These are phyloP conservation scores for Helobdella robusta DNA, from an alignment of 2,888 invertebrate genomes.

Conservation along the genomic window DNA sequence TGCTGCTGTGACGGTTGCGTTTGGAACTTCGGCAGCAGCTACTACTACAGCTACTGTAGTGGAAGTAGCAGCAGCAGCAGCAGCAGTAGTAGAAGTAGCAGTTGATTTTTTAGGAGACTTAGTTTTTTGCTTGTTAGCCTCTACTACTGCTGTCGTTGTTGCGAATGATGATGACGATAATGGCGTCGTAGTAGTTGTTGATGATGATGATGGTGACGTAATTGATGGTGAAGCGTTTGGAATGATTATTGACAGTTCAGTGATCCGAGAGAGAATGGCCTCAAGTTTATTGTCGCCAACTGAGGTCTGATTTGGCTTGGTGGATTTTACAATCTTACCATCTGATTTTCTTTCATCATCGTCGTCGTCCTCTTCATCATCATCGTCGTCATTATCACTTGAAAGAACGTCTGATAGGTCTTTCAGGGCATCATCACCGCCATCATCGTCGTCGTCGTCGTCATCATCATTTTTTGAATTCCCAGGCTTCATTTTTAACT, in stretches of 20 bases:
- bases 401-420: not conserved
- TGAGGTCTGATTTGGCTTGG: too few relatives aligned
- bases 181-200: too few relatives aligned
- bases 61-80: not conserved
- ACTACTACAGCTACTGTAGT: not conserved
- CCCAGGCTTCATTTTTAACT: too few relatives aligned
- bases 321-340: too few relatives aligned
- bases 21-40: not conserved
- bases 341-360: too few relatives aligned
- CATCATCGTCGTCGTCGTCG: constrained; percentile 7
- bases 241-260: not conserved
- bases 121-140: not conserved
- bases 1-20: too few relatives aligned
- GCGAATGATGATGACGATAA: not conserved
- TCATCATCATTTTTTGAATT: not conserved
- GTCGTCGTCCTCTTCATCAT: too few relatives aligned
- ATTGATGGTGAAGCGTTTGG: not conserved
- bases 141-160: not conserved
- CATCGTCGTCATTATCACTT: too few relatives aligned
- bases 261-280: too few relatives aligned
- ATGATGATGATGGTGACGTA: not conserved
- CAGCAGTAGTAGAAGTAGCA: not conserved
- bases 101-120: not conserved
- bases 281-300: too few relatives aligned
- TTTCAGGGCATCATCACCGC: not conserved